phyloP scores from a whole-genome alignment of 2,113 vertebrate genomes.

The Ranitomeya variabilis region DNA sequence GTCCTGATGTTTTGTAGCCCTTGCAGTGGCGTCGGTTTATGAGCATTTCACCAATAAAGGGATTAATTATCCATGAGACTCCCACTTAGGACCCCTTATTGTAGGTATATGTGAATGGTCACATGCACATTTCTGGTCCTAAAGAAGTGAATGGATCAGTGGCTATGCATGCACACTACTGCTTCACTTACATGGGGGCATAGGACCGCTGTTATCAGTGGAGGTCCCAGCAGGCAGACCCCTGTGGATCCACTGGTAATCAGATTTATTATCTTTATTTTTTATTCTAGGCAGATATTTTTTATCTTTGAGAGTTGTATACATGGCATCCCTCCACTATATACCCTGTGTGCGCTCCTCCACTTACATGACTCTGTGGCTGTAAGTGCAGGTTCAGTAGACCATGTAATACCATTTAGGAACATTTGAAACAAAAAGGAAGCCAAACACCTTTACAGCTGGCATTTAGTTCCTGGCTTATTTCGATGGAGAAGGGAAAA shows the following conservation, averaged over 20 bases:
- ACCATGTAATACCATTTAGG: slow-evolving; percentile 36
- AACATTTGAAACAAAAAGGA: slow-evolving; percentile 31
- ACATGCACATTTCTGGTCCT: too few species aligned
- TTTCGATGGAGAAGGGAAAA: background rate
- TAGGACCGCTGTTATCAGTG: too few species aligned
- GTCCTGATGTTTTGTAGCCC: background rate
- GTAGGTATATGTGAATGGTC: too few species aligned
- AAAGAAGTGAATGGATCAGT: too few species aligned
- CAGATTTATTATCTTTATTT: background rate
- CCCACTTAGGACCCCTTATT: too few species aligned
- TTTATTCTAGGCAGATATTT: background rate
- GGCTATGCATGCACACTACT: too few species aligned
- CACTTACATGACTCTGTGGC: background rate
- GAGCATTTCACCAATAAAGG: too few species aligned
- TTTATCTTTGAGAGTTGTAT: background rate
- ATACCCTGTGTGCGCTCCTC: background rate
- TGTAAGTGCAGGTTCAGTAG: slow-evolving; percentile 14
- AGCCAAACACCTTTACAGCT: slow-evolving; percentile 34
- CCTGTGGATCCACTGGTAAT: too few species aligned
- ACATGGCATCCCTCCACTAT: background rate
- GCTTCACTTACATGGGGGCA: too few species aligned
- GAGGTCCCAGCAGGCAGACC: too few species aligned
- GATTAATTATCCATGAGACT: too few species aligned
- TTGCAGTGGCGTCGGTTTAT: too few species aligned
- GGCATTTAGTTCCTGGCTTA: slow-evolving; percentile 10